Evolutionary conservation across 2,797 vertebrate genomes (phyloP).

Genomic region (Cynodonichthys magdalenae): DNA sequence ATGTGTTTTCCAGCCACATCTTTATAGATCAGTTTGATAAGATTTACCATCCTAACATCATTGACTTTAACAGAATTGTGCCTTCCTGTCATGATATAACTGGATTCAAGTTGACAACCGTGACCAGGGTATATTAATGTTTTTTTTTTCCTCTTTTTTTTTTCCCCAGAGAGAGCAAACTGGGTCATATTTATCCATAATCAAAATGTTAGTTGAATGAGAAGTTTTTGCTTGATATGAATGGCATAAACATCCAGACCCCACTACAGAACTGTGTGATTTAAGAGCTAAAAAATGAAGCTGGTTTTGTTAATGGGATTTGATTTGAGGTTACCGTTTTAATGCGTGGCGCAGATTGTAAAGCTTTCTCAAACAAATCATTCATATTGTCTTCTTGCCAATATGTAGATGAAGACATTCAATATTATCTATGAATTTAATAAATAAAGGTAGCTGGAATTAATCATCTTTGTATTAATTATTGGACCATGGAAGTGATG

Average conservation of each 20-base stretch:
- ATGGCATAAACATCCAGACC: constrained; percentile 16
- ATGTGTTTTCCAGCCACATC: constrained; percentile 56
- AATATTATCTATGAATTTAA: constrained; percentile 52
- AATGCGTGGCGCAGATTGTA: constrained; percentile 22
- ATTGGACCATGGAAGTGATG: constrained; percentile 65
- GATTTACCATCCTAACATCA: constrained; percentile 59
- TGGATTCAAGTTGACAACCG: constrained; percentile 59
- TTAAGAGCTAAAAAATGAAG: constrained; percentile 25
- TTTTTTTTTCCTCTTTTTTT: constrained; percentile 11
- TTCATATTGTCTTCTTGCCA: constrained; percentile 51
- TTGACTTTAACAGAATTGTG: constrained; percentile 61
- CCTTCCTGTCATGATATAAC: constrained; percentile 54
- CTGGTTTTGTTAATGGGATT: constrained; percentile 31
- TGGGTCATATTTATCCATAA: constrained; percentile 56
- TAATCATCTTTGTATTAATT: constrained; percentile 65
- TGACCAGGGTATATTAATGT: constrained; percentile 49
- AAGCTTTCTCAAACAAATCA: constrained; percentile 38
- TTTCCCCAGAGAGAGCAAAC: constrained; percentile 30
- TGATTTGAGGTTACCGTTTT: constrained; percentile 33
- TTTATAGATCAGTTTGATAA: constrained; percentile 61
- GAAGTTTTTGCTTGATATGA: constrained; percentile 24
- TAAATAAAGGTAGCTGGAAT: constrained; percentile 65
- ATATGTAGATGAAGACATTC: constrained; percentile 38
- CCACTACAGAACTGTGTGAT: constrained; percentile 16
- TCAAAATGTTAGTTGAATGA: constrained; percentile 43